These are phyloP conservation scores for Clamator glandarius DNA, from an alignment of 2,797 vertebrate species.

Conservation along the genomic window DNA sequence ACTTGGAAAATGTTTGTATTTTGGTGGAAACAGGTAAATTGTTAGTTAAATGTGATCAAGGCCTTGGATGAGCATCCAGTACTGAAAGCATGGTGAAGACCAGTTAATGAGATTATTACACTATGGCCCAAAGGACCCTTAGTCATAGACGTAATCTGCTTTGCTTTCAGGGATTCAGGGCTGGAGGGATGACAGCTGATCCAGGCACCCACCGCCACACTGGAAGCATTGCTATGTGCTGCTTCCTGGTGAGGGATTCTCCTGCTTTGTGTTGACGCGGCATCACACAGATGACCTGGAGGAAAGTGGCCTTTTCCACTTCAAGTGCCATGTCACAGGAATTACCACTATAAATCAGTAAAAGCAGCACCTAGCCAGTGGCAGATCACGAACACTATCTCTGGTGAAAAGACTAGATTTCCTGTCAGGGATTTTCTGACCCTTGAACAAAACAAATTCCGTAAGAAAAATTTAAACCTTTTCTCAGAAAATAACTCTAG, in stretches of 20 bases:
- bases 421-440: neutral
- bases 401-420: neutral
- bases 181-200: neutral
- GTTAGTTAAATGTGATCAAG: neutral
- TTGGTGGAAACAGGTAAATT: neutral
- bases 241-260: neutral
- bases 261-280: neutral
- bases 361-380: neutral
- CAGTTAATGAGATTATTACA: neutral
- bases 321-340: neutral
- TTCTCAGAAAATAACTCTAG: neutral
- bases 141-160: neutral
- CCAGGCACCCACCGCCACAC: accelerated
- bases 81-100: neutral
- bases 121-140: neutral
- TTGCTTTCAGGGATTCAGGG: neutral
- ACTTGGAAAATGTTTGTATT: neutral
- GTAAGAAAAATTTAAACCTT: neutral
- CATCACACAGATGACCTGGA: neutral
- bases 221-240: neutral
- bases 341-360: neutral
- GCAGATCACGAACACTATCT: neutral
- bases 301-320: neutral
- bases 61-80: neutral
- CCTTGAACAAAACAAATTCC: neutral